Evolutionary conservation across 2,113 vertebrate species (phyloP).

Genomic region (Corydoras maculifer): DNA sequence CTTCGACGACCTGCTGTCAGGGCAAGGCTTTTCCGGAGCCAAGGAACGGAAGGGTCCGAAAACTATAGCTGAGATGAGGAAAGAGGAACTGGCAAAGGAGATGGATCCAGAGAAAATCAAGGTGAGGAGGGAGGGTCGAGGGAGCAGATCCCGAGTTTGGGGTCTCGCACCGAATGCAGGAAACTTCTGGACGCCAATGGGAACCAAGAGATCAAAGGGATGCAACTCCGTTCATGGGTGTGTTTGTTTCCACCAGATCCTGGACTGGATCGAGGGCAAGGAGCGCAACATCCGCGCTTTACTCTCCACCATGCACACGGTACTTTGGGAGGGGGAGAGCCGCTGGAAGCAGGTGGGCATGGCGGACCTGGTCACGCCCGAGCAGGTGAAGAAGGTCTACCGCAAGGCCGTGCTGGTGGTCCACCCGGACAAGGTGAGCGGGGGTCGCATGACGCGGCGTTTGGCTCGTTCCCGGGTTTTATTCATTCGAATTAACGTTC

Average conservation of each 20-base stretch:
- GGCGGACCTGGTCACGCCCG: constrained; percentile 96
- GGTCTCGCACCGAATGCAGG: too few relatives aligned
- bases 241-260: constrained; percentile 65
- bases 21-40: constrained; percentile 89
- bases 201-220: too few relatives aligned
- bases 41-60: constrained; percentile 91
- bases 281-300: constrained; percentile 63
- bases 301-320: constrained; percentile 96
- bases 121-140: constrained; percentile 54
- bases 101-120: constrained; percentile 98
- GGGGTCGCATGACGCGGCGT: too few relatives aligned
- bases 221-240: not conserved
- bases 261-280: constrained; percentile 94
- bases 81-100: constrained; percentile 98
- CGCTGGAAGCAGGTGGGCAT: constrained; percentile 95
- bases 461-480: too few relatives aligned
- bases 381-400: constrained; percentile 97
- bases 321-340: constrained; percentile 93
- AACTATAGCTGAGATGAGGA: constrained; percentile 98
- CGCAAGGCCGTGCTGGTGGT: constrained; percentile 91
- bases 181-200: too few relatives aligned
- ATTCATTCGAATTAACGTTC: not conserved
- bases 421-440: constrained; percentile 91
- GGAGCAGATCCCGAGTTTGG: too few relatives aligned
- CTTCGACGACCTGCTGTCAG: constrained; percentile 91